Base-by-base conservation (phyloP, 2,797 vertebrate genomes). In the Cossypha polioptera region DNA sequence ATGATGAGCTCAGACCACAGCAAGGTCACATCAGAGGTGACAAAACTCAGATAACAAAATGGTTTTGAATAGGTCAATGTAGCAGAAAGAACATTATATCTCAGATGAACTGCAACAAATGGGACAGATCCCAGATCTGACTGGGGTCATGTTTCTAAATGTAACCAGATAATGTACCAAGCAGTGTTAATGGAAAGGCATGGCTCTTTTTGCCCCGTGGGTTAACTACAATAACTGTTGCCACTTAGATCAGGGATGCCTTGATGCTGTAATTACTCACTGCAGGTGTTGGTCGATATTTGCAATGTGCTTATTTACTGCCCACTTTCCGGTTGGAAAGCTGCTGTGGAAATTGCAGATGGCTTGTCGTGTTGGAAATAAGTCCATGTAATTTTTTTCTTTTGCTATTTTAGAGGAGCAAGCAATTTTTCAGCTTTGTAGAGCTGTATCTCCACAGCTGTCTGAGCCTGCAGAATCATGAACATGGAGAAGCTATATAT, bases 221-320 rank as follows among this genome's bases (percentile, higher is more conserved):
- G 80, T 86, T 79, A 87, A 88, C 83, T 77, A n/a, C 95, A 93
- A 59, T 90, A 95, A 79, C 86, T 82, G 84, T 82, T 88, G n/a
- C 79, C 84, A 90, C 68, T 78, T 89, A 71, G 67, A 94, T 83
- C 96, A 86, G 87, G 87, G 96, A 92, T 95, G 96, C 45, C 61
- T 94, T 91, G 78, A 84, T 96, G 88, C 78, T 87, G 90, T 95
- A 97, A 97, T 97, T 94, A 97, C 95, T 88, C 96, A 95, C 80
- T 92, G 92, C 95, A 94, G 84, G 88, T 94, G 91, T 91, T 28
- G 74, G 93, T 55, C 48, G 81, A 93, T 88, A 95, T 95, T 95
- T 90, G 76, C 84, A 97, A 94, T 90, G 91, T 91, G 84, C 86
- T 97, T 93, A 95, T 97, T 97, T 95, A 94, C 80, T 95, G 31